Percentiles rank a stretch among this genome's conserved stretches.
These are phyloP conservation scores for Chromobotia macracanthus DNA, from an alignment of 2,797 vertebrate species.

Conservation along the genomic window DNA sequence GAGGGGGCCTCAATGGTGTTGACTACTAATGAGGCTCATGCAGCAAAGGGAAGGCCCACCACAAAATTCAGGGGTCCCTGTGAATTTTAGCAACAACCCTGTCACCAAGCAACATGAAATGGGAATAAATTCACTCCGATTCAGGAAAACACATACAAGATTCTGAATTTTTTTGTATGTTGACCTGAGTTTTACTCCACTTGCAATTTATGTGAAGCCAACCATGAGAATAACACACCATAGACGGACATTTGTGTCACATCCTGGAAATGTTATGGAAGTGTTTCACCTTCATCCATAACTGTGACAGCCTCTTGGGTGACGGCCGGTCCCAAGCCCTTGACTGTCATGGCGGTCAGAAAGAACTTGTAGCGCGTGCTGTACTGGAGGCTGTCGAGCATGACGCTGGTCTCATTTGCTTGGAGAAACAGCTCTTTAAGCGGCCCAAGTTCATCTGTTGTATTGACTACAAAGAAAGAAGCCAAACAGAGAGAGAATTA, in stretches of 20 bases:
- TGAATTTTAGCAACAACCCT: background rate
- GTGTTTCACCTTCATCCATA: conserved; percentile 94
- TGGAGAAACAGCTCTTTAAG: conserved; percentile 79
- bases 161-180: no score
- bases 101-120: background rate
- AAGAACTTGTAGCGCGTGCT: conserved; percentile 94
- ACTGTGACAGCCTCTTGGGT: conserved; percentile 86
- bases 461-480: conserved; percentile 80
- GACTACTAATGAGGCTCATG: background rate
- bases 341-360: conserved; percentile 85
- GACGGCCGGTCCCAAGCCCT: conserved; percentile 84
- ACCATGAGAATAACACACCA: no score
- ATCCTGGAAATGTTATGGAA: no score
- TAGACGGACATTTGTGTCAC: no score
- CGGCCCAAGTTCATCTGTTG: conserved; percentile 85
- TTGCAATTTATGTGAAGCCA: no score
- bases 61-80: background rate
- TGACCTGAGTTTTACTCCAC: no score
- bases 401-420: conserved; percentile 85
- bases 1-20: background rate
- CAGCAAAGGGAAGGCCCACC: no score
- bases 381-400: conserved; percentile 85
- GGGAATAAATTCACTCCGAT: background rate
- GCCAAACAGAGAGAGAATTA: conserved; percentile 63
- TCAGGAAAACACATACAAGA: background rate